Percentiles rank a stretch among this genome's conserved stretches.
Conservation (phyloP, 2,797 vertebrate species). For the Rhinoraja longicauda region DNA sequence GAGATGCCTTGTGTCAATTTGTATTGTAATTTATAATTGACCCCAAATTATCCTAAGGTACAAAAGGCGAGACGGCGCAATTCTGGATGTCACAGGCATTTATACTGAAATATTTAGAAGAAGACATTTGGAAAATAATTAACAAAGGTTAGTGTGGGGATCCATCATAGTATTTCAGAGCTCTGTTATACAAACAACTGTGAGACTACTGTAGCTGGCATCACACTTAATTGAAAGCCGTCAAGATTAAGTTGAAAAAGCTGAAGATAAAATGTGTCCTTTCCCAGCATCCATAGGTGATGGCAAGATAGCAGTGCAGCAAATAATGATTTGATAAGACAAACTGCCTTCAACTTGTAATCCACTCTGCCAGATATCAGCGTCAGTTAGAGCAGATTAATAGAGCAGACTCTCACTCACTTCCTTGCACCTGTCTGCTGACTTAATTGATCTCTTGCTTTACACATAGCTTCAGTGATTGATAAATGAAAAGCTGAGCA, state of each 20-base stretch:
- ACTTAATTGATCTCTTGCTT: conserved; percentile 42
- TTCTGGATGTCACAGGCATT: conserved; percentile 55
- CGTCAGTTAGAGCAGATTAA: conserved; percentile 61
- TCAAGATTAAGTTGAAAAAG: conserved; percentile 67
- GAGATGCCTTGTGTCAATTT: conserved; percentile 45
- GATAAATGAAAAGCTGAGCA: conserved; percentile 49
- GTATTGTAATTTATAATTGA: conserved; percentile 46
- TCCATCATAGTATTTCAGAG: conserved; percentile 58
- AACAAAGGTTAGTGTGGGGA: neutral
- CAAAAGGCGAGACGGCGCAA: conserved; percentile 47
- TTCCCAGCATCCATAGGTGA: conserved; percentile 55
- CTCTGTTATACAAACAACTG: conserved; percentile 59
- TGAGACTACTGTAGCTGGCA: conserved; percentile 55
- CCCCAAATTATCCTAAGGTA: conserved; percentile 49
- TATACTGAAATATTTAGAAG: conserved; percentile 70
- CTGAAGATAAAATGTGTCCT: conserved; percentile 56
- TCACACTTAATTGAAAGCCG: conserved; percentile 74
- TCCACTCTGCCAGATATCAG: conserved; percentile 58
- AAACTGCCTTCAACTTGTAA: conserved; percentile 54
- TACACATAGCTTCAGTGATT: conserved; percentile 25
- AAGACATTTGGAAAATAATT: conserved; percentile 62
- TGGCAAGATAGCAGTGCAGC: conserved; percentile 52
- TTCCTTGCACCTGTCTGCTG: conserved; percentile 52
- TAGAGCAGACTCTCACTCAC: conserved; percentile 51
- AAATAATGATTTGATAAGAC: conserved; percentile 58